These are phyloP conservation scores for Pterois miles DNA, from an alignment of 2,797 vertebrate species.

Conservation along the genomic window DNA sequence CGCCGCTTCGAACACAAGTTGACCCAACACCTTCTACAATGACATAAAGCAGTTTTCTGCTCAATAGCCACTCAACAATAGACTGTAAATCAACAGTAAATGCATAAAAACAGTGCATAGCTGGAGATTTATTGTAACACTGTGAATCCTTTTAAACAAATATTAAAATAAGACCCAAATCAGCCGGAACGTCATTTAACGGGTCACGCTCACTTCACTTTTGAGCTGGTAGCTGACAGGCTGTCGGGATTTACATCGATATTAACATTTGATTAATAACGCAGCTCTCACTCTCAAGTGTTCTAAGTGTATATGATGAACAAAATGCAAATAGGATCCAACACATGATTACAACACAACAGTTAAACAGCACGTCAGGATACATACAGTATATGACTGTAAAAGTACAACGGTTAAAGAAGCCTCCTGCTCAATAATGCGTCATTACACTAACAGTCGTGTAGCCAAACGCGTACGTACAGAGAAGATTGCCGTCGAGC, in stretches of 20 bases:
- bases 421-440: conserved; percentile 43
- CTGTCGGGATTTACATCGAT: conserved; percentile 74
- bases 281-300: conserved; percentile 50
- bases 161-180: conserved; percentile 85
- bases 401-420: conserved; percentile 43
- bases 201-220: conserved; percentile 65
- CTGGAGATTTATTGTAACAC: conserved; percentile 79
- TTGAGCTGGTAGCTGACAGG: conserved; percentile 64
- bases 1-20: conserved; percentile 70
- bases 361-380: conserved; percentile 49
- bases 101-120: conserved; percentile 80
- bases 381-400: conserved; percentile 33
- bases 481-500: conserved; percentile 46
- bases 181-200: conserved; percentile 68
- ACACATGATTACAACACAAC: conserved; percentile 31
- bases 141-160: conserved; percentile 84
- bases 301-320: conserved; percentile 58
- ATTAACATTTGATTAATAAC: conserved; percentile 79
- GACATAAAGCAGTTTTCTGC: conserved; percentile 81
- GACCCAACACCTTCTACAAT: conserved; percentile 78
- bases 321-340: conserved; percentile 59
- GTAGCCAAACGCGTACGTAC: conserved; percentile 37
- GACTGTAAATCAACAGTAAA: conserved; percentile 84
- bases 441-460: conserved; percentile 43
- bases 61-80: conserved; percentile 82